phyloP scores from a whole-genome alignment of 2,888 invertebrate species.

The Biston stratarius region DNA sequence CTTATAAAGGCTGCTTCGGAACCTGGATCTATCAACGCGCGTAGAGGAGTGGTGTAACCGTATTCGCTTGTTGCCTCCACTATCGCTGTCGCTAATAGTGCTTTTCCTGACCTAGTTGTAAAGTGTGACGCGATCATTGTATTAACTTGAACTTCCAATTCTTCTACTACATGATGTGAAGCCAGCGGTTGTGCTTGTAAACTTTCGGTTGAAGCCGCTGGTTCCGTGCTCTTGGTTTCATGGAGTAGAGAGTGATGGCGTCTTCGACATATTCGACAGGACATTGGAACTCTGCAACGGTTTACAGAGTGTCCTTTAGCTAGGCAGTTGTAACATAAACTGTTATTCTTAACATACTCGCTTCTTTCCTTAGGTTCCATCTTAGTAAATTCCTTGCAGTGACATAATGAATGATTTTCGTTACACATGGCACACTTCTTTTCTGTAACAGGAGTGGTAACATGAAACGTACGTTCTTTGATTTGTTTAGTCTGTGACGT shows the following conservation, averaged over 20 bases:
- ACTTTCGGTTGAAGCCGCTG: neutral
- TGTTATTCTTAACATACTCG: constrained; percentile 29
- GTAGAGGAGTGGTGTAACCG: constrained; percentile 38
- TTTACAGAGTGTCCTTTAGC: constrained; percentile 40
- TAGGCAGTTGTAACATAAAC: constrained; percentile 47
- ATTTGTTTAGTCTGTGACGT: neutral
- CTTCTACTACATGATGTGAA: constrained; percentile 24
- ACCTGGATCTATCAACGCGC: constrained; percentile 47
- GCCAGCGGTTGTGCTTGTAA: constrained; percentile 2
- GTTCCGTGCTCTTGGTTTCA: constrained; percentile 25
- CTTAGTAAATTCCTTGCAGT: constrained; percentile 45
- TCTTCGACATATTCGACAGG: constrained; percentile 43
- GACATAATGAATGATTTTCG: constrained; percentile 41
- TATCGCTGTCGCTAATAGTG: constrained; percentile 47
- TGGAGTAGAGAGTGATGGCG: constrained; percentile 48
- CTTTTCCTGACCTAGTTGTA: constrained; percentile 24
- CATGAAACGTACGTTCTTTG: constrained; percentile 23
- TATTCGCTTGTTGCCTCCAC: constrained; percentile 35
- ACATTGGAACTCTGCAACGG: constrained; percentile 36
- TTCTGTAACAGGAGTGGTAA: constrained; percentile 13
- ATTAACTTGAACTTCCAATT: constrained; percentile 22
- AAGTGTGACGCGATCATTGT: constrained; percentile 35
- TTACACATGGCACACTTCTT: constrained; percentile 34
- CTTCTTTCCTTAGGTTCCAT: constrained; percentile 38
- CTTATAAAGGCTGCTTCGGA: constrained; percentile 44